Evolutionary conservation across 2,113 vertebrate genomes (phyloP), one percentile per base, ranked within the genome.

Genomic region (Panurus biarmicus): DNA sequence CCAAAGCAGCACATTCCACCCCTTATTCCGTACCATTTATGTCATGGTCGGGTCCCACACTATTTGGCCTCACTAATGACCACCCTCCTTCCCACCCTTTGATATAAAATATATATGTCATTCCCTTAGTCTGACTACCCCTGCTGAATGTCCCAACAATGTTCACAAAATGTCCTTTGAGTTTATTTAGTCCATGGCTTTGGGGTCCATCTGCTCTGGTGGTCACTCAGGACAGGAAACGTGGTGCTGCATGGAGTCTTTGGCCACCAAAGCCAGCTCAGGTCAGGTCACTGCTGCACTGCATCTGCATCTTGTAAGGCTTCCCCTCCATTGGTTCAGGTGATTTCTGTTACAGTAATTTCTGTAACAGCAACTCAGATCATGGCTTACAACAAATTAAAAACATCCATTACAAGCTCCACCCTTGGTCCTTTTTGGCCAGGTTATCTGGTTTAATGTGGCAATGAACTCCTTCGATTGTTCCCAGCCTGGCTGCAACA

Each of bases 171-270:
- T 6, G 13, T 42, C 10, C 44, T 66, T 25, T 42, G 35, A 35
- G 51, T 57, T 74, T 12, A 16, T 42, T 57, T 29, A 35, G 42
- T 35, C 25, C 25, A 3, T 75, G 53, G 17, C 35, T 75, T 57
- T 35, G 51, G 10, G 29, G 21, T 66, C 51, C 21, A 5, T 50
- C 31, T 57, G 10, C 65, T n/a, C 8, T 8, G 51, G 35, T 74
- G 81, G 29, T 65, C 29, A 28, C 35, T n/a, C 11, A 7, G 50
- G 29, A 16, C 14, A 48, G 42, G 60, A 24, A 12, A 9, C 1
- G 1, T 62, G 20, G 5, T 66, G 35, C 51, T 74, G 35, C 0
- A 0, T 42, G 44, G 35, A 24, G 19, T 29, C 5, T 0, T 4
- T 47, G 40, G 19, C 19, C 50, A 47, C 50, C 58, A 73, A 38